Evolutionary conservation across 2,888 invertebrate genomes (phyloP).

Genomic region (Oligia fasciuncula): DNA sequence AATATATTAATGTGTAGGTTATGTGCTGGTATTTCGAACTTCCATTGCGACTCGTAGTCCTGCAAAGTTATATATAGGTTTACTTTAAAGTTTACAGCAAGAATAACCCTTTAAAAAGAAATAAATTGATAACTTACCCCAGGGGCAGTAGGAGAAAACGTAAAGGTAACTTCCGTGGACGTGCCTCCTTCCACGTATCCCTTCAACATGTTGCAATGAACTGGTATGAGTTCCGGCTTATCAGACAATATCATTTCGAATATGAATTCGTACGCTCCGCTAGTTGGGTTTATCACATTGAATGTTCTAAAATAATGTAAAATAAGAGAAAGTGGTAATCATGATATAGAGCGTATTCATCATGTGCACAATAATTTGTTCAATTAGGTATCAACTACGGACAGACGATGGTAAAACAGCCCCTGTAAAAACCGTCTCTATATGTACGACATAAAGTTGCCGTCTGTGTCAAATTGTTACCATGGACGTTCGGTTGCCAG

Average conservation of each 20-base stretch:
- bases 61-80: conserved; percentile 51
- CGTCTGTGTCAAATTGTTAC: background rate
- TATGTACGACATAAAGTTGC: background rate
- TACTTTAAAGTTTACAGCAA: background rate
- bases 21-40: conserved; percentile 90
- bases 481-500: background rate
- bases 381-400: background rate
- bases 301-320: conserved; percentile 87
- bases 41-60: conserved; percentile 92
- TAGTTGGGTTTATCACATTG: conserved; percentile 92
- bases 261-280: conserved; percentile 89
- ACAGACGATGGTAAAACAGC: background rate
- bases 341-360: background rate
- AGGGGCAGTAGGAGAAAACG: conserved; percentile 91
- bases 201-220: conserved; percentile 90
- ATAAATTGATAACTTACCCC: conserved; percentile 80
- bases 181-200: conserved; percentile 91
- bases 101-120: background rate
- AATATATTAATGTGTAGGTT: conserved; percentile 89
- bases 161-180: conserved; percentile 90
- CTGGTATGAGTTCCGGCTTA: conserved; percentile 85
- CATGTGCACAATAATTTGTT: background rate
- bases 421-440: background rate
- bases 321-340: background rate
- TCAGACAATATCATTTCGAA: conserved; percentile 88